Base-by-base conservation (phyloP, 1,140 invertebrate genomes). In the Potamilus streckersoni region DNA sequence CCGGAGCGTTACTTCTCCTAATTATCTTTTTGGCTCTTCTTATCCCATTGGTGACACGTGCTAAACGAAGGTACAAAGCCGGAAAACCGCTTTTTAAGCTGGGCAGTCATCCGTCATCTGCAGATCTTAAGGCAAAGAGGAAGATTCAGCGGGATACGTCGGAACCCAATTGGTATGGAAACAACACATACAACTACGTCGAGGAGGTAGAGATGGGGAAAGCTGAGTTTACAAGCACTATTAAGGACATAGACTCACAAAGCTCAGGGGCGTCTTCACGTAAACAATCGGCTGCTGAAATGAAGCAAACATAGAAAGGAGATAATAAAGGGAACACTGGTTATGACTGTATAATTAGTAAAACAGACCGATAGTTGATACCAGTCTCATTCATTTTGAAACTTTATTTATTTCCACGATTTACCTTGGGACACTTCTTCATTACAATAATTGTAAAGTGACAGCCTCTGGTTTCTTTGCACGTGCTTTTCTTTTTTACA, bases 21-120 rank as follows among this genome's bases (percentile, higher is more conserved):
- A 69, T 76, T 27, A 65, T 76, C 17, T 70, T 76, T 38, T 38
- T 76, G 11, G 74, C 74, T 3, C 4, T 76, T n/a, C 14, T 71
- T 5, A 76, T 76, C 4, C 74, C 74, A 1, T 57, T 76, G 12
- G 74, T 76, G 61, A 76, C 74, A 15, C 60, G 74, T 17, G 74
- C 74, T 1, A 76, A 76, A 31, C 56, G 74, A 20, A n/a, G 74
- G 11, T 62, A 67, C 23, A 71, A 67, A 56, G 20, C 71, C n/a
- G 69, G 74, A 61, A 76, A 76, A 60, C 74, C 74, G 12, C 49
- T 76, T 61, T 76, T 76, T 55, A 76, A 65, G 73, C 73, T 65
- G 23, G 73, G 73, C 58, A 69, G 67, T 20, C 67, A 75, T 55
- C 67, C 73, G 15, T 75, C 73, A 2, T 55, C 59, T 17, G 68